phyloP scores from a whole-genome alignment of 2,888 invertebrate species.

The Criorhina ranunculi region DNA sequence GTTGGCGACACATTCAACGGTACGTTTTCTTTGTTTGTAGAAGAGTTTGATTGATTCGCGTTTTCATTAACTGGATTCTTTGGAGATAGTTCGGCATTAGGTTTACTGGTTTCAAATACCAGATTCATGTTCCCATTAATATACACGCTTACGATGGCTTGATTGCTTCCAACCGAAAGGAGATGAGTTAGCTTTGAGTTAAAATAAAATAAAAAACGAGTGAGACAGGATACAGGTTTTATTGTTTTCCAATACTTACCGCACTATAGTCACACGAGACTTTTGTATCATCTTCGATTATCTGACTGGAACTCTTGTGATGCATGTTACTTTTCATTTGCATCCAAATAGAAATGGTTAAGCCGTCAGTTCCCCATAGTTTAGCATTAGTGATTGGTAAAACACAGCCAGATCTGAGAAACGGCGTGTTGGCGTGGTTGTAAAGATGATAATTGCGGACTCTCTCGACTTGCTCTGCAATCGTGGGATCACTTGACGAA shows the following conservation, averaged over 20 bases:
- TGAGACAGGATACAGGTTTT: background rate
- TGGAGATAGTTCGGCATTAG: constrained; percentile 80
- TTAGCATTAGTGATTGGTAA: constrained; percentile 82
- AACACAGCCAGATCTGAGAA: constrained; percentile 82
- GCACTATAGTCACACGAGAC: constrained; percentile 80
- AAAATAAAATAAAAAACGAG: background rate
- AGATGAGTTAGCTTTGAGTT: constrained; percentile 82
- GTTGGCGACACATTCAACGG: constrained; percentile 54
- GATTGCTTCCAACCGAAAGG: constrained; percentile 83
- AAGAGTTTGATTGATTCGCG: constrained; percentile 21
- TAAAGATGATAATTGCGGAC: constrained; percentile 82
- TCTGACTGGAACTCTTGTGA: constrained; percentile 80
- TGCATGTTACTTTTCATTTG: constrained; percentile 80
- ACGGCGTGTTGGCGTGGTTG: constrained; percentile 81
- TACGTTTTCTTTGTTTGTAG: constrained; percentile 65
- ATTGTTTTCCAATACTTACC: constrained; percentile 76
- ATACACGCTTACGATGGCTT: constrained; percentile 83
- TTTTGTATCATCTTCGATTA: constrained; percentile 81
- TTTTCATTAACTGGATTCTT: constrained; percentile 56
- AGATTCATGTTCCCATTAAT: constrained; percentile 81
- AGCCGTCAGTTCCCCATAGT: constrained; percentile 82
- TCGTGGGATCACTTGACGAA: constrained; percentile 80
- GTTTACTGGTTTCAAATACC: constrained; percentile 82
- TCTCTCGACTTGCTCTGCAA: constrained; percentile 82
- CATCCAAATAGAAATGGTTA: constrained; percentile 83